Evolutionary conservation across 2,888 invertebrate genomes (phyloP).

Genomic region (Stenodema calcarata): DNA sequence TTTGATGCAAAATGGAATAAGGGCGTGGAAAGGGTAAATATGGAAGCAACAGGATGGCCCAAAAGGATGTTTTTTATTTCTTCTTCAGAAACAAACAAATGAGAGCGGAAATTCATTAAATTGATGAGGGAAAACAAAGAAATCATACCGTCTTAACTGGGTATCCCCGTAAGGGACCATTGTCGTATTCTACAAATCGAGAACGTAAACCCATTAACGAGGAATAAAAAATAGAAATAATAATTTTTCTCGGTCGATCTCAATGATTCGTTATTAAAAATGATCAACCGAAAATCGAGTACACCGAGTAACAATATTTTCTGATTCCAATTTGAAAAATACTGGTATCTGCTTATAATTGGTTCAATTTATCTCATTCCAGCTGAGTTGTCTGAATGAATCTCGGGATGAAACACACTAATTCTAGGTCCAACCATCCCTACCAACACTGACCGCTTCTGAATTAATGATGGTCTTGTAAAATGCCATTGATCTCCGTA

Average conservation of each 20-base stretch:
- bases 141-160: too few relatives aligned
- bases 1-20: slow-evolving; percentile 9
- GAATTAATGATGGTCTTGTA: background rate
- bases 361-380: too few relatives aligned
- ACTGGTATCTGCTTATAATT: too few relatives aligned
- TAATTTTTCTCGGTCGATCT: too few relatives aligned
- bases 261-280: too few relatives aligned
- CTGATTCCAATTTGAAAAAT: too few relatives aligned
- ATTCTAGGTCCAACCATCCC: background rate
- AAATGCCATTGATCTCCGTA: slow-evolving; percentile 9
- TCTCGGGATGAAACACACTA: background rate
- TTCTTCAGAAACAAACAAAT: background rate
- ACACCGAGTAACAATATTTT: too few relatives aligned
- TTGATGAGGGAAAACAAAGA: background rate
- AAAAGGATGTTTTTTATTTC: background rate
- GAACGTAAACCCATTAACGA: too few relatives aligned
- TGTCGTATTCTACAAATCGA: too few relatives aligned
- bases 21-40: background rate
- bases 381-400: background rate
- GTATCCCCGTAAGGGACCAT: too few relatives aligned
- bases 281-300: too few relatives aligned
- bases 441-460: background rate
- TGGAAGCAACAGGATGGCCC: background rate
- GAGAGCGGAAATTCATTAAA: slow-evolving; percentile 15
- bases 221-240: too few relatives aligned